phyloP scores from a whole-genome alignment of 1,140 invertebrate genomes.

The Aleiodes sp. region DNA sequence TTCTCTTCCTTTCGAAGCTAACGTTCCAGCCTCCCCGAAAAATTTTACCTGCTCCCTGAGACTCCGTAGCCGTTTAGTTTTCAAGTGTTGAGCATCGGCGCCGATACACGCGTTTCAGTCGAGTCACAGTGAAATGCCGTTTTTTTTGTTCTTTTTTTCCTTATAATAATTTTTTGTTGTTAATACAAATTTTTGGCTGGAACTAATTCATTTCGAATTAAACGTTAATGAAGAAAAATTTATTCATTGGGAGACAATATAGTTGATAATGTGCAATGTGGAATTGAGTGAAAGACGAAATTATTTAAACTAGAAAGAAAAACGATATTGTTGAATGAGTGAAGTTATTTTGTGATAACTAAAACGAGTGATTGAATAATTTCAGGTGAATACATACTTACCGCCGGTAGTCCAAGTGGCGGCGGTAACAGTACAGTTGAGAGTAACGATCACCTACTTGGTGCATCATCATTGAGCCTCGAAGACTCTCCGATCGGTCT shows the following conservation, averaged over 20 bases:
- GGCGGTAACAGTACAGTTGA: constrained; percentile 35
- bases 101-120: constrained; percentile 32
- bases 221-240: too few relatives aligned
- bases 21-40: constrained; percentile 25
- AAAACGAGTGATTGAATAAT: background rate
- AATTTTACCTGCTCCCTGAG: constrained; percentile 49
- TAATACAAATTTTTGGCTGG: constrained; percentile 6
- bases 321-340: background rate
- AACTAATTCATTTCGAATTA: constrained; percentile 40
- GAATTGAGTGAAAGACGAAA: background rate
- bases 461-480: constrained; percentile 52
- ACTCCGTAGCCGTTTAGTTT: constrained; percentile 37
- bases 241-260: too few relatives aligned
- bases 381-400: constrained; percentile 62
- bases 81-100: constrained; percentile 32
- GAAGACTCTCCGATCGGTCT: constrained; percentile 54
- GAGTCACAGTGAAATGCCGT: constrained; percentile 39
- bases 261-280: too few relatives aligned
- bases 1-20: background rate
- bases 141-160: constrained; percentile 13
- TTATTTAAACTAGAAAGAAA: background rate
- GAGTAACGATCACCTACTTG: constrained; percentile 45
- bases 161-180: background rate
- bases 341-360: background rate
- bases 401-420: constrained; percentile 3